Evolutionary conservation across 2,113 vertebrate species (phyloP).

Genomic region (Phocoena sinus): DNA sequence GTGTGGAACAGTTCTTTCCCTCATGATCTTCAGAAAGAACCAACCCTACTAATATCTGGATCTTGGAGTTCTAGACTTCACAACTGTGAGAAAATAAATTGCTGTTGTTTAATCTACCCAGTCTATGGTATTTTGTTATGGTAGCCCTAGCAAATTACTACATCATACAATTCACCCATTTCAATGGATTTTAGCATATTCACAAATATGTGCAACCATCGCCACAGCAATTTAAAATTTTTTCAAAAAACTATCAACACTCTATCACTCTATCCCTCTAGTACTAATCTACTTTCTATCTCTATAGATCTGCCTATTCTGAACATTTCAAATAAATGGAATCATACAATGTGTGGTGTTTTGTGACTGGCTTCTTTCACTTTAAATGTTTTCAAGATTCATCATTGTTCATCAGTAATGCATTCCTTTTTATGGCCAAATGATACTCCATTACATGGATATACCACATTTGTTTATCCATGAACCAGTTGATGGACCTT

Average conservation of each 20-base stretch:
- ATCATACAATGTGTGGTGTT: background rate
- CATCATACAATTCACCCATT: background rate
- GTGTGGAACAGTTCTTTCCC: background rate
- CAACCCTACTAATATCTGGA: background rate
- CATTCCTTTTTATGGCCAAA: background rate
- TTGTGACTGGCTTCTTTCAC: background rate
- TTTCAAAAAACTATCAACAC: background rate
- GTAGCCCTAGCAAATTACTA: background rate
- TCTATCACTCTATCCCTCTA: background rate
- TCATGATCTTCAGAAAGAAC: background rate
- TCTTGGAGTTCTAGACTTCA: background rate
- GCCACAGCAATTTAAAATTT: background rate
- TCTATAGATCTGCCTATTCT: background rate
- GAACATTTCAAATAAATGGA: background rate
- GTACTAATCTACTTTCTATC: background rate
- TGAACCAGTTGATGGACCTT: background rate
- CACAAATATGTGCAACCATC: background rate
- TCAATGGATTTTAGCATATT: background rate
- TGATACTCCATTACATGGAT: background rate
- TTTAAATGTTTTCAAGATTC: background rate
- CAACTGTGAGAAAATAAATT: background rate
- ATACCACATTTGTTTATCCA: background rate
- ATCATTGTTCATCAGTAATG: background rate
- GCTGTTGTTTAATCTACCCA: background rate
- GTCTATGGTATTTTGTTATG: background rate